Conservation (phyloP, 2,888 invertebrate genomes). For the Napeogenes sylphis region DNA sequence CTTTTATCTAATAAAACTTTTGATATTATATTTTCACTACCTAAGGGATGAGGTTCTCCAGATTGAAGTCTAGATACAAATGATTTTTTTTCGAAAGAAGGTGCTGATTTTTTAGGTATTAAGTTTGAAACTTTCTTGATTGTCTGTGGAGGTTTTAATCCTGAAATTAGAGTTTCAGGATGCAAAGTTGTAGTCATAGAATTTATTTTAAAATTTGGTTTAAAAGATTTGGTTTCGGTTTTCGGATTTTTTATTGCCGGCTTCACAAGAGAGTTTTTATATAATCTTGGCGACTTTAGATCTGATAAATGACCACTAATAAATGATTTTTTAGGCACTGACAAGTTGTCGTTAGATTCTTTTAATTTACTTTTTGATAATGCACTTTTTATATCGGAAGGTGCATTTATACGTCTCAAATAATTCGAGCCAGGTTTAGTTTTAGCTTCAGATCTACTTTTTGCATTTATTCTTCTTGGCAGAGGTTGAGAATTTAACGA, state of each 20-base stretch:
- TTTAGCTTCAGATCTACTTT: neutral
- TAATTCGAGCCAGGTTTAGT: neutral
- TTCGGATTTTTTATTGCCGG: too few species aligned
- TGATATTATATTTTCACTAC: neutral
- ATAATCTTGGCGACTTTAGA: too few species aligned
- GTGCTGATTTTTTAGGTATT: neutral
- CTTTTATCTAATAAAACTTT: neutral
- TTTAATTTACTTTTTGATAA: neutral
- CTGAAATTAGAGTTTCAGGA: neutral
- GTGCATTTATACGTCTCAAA: neutral
- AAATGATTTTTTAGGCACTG: too few species aligned
- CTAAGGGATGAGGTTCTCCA: neutral
- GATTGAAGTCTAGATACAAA: constrained; percentile 10
- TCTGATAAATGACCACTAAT: too few species aligned
- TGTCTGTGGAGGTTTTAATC: neutral
- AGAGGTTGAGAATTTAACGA: neutral
- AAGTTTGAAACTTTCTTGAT: neutral
- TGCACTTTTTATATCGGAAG: neutral
- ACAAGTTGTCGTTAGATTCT: neutral
- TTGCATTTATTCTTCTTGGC: constrained; percentile 1
- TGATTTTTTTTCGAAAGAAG: constrained; percentile 5
- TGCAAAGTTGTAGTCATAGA: too few species aligned
- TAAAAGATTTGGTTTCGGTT: too few species aligned
- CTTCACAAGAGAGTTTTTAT: too few species aligned
- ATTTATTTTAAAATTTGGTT: too few species aligned